Evolutionary conservation across 2,113 vertebrate genomes (phyloP).

Genomic region (Myrmophylax atrothorax): DNA sequence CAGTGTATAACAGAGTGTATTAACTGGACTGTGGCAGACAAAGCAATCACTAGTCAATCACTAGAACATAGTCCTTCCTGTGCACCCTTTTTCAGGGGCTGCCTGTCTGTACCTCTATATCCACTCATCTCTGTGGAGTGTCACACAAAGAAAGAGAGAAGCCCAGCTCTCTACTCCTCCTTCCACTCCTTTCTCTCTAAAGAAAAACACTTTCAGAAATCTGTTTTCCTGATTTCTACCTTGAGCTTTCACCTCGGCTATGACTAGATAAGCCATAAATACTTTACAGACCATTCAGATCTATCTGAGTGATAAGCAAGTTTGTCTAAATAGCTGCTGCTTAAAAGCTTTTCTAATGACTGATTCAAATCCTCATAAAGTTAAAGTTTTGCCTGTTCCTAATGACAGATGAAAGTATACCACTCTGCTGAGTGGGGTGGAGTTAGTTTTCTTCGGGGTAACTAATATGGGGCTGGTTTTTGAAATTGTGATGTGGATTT

Average conservation of each 20-base stretch:
- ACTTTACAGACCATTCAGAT: not conserved
- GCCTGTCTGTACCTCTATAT: not conserved
- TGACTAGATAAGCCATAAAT: not conserved
- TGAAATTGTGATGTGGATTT: not conserved
- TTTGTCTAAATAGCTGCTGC: not conserved
- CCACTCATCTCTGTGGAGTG: not conserved
- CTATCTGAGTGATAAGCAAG: not conserved
- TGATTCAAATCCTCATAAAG: not conserved
- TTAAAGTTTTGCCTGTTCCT: not conserved
- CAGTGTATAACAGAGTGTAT: not conserved
- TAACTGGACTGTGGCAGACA: not conserved
- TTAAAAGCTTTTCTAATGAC: not conserved
- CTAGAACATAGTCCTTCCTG: not conserved
- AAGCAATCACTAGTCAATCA: rapidly evolving
- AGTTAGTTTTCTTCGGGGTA: not conserved
- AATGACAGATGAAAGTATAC: not conserved
- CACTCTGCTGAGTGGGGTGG: not conserved
- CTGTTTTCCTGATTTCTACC: not conserved
- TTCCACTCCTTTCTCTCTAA: not conserved
- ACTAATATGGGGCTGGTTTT: not conserved
- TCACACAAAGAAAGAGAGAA: not conserved
- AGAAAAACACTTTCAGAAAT: not conserved
- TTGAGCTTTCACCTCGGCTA: not conserved
- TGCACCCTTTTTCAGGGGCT: not conserved
- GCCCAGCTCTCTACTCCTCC: not conserved